These are phyloP conservation scores for Plutella xylostella DNA, from an alignment of 2,888 invertebrate genomes.

Conservation along the genomic window DNA sequence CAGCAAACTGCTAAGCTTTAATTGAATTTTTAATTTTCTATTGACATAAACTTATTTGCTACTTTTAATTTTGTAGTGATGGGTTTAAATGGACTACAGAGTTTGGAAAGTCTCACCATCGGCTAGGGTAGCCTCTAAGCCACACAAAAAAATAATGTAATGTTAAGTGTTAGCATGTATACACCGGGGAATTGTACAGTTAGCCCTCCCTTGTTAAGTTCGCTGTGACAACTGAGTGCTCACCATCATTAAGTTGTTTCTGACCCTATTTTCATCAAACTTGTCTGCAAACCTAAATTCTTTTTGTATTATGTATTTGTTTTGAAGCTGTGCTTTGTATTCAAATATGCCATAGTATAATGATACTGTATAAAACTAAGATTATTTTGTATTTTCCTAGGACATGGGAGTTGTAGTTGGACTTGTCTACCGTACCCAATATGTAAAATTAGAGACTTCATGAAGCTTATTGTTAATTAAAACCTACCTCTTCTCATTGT, in stretches of 20 bases:
- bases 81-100: constrained; percentile 35
- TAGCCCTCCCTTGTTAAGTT: constrained; percentile 70
- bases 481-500: constrained; percentile 68
- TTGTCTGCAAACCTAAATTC: constrained; percentile 28
- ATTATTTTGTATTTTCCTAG: constrained; percentile 33
- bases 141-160: constrained; percentile 53
- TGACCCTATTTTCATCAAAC: constrained; percentile 57
- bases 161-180: constrained; percentile 69
- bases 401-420: constrained; percentile 57
- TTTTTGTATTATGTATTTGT: constrained; percentile 13
- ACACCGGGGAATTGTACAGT: constrained; percentile 68
- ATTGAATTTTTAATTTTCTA: constrained; percentile 3
- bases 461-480: constrained; percentile 53
- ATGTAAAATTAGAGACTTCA: constrained; percentile 66
- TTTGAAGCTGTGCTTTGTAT: constrained; percentile 52
- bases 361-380: constrained; percentile 32
- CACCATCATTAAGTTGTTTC: constrained; percentile 46
- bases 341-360: constrained; percentile 35
- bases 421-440: constrained; percentile 24
- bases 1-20: constrained; percentile 14
- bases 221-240: constrained; percentile 65
- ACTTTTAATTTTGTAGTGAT: constrained; percentile 25
- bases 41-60: constrained; percentile 26
- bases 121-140: constrained; percentile 62
- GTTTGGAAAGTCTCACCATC: constrained; percentile 63